A percentile compares a stretch with the other conserved stretches of the same genome.
phyloP scores from a whole-genome alignment of 2,113 vertebrate species.

The Tenrec ecaudatus region DNA sequence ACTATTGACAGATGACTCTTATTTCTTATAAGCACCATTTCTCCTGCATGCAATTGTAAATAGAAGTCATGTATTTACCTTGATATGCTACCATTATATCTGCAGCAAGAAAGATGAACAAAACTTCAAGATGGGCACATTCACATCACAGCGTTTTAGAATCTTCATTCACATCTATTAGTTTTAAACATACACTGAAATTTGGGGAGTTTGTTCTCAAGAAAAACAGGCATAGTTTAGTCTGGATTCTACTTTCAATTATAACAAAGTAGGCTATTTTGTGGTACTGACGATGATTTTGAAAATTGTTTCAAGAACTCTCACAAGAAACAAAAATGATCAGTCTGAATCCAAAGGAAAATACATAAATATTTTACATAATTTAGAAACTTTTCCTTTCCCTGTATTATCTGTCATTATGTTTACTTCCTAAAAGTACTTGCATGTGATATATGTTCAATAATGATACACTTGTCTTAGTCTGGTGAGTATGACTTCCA shows the following conservation, averaged over 20 bases:
- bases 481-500: no score
- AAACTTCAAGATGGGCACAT: neutral
- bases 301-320: neutral
- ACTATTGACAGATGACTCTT: neutral
- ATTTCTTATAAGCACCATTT: neutral
- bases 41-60: neutral
- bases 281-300: neutral
- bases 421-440: neutral
- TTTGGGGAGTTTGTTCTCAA: neutral
- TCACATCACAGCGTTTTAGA: neutral
- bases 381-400: neutral
- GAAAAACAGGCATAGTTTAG: neutral
- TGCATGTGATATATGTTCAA: no score
- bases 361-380: neutral
- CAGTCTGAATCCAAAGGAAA: slow-evolving; percentile 33
- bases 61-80: neutral
- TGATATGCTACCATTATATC: neutral
- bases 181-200: neutral
- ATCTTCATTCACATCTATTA: neutral
- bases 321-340: neutral
- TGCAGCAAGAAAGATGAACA: neutral
- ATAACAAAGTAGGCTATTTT: slow-evolving; percentile 18
- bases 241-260: slow-evolving; percentile 23
- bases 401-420: neutral
- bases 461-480: no score